Conservation (phyloP, 2,113 vertebrate genomes). For the Tiliqua scincoides region DNA sequence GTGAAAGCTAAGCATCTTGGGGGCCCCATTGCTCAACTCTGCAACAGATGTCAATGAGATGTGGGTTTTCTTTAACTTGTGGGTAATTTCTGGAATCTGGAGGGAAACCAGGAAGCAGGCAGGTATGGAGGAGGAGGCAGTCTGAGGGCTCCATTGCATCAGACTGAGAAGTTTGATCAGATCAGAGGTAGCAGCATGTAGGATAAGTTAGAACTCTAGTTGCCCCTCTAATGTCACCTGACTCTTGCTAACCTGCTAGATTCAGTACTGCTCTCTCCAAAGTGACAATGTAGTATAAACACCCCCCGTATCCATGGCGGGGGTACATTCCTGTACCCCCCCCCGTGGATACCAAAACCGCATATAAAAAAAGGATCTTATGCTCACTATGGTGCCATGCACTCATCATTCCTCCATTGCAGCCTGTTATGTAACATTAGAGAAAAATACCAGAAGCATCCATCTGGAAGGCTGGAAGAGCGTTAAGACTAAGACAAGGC, state of each 20-base stretch:
- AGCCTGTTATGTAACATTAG: too few relatives aligned
- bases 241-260: not conserved
- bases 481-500: too few relatives aligned
- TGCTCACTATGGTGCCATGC: too few relatives aligned
- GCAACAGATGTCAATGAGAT: not conserved
- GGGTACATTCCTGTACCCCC: too few relatives aligned
- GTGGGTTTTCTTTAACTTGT: not conserved
- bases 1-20: not conserved
- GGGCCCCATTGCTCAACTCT: not conserved
- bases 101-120: not conserved
- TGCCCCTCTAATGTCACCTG: not conserved
- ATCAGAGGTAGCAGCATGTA: not conserved
- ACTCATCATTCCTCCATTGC: too few relatives aligned
- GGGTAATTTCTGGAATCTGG: not conserved
- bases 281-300: too few relatives aligned
- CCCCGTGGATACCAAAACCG: too few relatives aligned
- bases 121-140: not conserved
- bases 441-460: too few relatives aligned
- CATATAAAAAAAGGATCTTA: too few relatives aligned
- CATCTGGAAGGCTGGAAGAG: too few relatives aligned
- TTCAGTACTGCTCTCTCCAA: not conserved
- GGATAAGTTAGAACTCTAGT: not conserved
- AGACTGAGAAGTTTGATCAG: not conserved
- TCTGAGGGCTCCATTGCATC: not conserved
- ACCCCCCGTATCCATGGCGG: too few relatives aligned